Conservation (phyloP, 2,113 vertebrate species). For the Monarcha castaneiventris region DNA sequence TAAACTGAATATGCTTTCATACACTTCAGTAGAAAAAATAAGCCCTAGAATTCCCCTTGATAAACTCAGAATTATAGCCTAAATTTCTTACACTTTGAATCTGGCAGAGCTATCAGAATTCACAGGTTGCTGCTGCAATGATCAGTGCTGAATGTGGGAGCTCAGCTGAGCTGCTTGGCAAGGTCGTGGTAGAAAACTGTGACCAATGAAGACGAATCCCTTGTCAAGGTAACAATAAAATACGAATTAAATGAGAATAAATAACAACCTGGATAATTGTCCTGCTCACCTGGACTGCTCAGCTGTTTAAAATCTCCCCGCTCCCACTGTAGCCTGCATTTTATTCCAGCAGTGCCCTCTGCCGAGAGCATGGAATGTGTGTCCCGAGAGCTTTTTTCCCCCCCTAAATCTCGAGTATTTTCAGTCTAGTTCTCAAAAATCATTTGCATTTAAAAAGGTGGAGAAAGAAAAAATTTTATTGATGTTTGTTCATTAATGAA, state of each 20-base stretch:
- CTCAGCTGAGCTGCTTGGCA: background rate
- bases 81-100: background rate
- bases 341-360: slow-evolving; percentile 61
- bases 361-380: background rate
- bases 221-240: background rate
- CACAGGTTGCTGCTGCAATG: background rate
- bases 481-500: background rate
- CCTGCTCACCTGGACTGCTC: background rate
- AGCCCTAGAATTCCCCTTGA: background rate
- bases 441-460: background rate
- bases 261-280: rapidly evolving
- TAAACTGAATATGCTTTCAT: too few relatives aligned
- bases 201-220: background rate
- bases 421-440: background rate
- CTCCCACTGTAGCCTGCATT: rapidly evolving
- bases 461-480: background rate
- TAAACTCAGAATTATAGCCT: background rate
- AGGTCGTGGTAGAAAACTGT: background rate
- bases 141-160: background rate
- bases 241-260: background rate
- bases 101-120: background rate
- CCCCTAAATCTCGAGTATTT: background rate
- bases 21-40: background rate
- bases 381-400: background rate
- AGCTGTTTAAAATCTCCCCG: rapidly evolving